Base-by-base conservation (phyloP, 2,888 invertebrate genomes). In the Uropetala carovei region DNA sequence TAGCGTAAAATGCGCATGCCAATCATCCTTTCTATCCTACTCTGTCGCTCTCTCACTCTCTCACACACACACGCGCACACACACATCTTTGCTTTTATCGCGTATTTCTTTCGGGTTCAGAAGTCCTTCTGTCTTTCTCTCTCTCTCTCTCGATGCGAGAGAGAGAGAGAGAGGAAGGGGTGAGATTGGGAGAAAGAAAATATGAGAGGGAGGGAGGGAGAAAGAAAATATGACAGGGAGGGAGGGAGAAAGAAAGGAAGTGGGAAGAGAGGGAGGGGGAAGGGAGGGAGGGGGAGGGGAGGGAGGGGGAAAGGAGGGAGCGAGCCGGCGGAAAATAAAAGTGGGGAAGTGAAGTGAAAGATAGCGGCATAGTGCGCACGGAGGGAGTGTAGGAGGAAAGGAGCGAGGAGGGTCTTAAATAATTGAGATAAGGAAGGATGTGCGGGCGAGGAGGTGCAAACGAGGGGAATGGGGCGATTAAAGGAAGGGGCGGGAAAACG, bases 371-470 rank as follows among this genome's bases (percentile, higher is more conserved):
- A 30, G 30, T 30, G 60, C 5, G 86, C 9, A 59, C 9, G 16
- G 86, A 60, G 57, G 14, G 86, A 60, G 58, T 27, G 18, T 16
- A 64, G n/a, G 11, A 22, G 43, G 83, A 10, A 18, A n/a, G 11
- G 64, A 43, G 9, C 43, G 18, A 30, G 64, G 18, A 30, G 64
- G n/a, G 64, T 64, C 89, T 89, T 89, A 89, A 89, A 89, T 89
- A 89, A 64, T 89, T 89, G 89, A 89, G 89, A 89, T 89, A 89
- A 89, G 89, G 89, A 89, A 89, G 89, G 30, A 83, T 83, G 83
- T 57, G 57, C 43, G 83, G 83, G 83, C 83, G 83, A 83, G 83
- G 60, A 60, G 89, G 89, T 89, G 89, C 64, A 89, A 89, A 89
- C 64, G 89, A 89, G 89, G 30, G 59, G 86, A 83, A 57, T 83